Base-by-base conservation (phyloP, 2,113 vertebrate species). In the Eira barbara region DNA sequence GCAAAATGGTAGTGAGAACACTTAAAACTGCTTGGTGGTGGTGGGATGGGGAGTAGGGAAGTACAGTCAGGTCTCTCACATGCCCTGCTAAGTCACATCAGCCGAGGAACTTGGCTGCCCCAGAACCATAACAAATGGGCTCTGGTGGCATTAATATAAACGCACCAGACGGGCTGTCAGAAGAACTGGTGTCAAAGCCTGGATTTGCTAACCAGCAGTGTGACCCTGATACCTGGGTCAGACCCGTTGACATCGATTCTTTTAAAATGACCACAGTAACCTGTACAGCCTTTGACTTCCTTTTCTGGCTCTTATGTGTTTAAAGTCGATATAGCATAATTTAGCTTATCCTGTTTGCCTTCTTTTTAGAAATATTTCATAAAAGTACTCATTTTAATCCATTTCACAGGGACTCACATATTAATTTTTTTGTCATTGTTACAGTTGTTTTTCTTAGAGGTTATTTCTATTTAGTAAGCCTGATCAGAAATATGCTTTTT, bases 81-180 rank as follows among this genome's bases (percentile, higher is more conserved):
- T 7, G 78, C 36, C 20, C 42, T 21, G 3, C 36, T 39, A 39
- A 90, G 13, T 67, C 31, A 55, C n/a, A 11, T 34, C 7, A 14
- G 18, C 3, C 3, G 4, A 49, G 34, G 63, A 0, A 1, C 7
- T 34, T 76, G 0, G 73, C 76, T 63, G 1, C 18, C 34, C 49
- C 25, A 13, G 6, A 13, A 8, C 2, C 20, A 9, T 52, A 6
- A 17, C 6, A 20, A 11, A 23, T 0, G 3, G 34, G 20, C 7
- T 31, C 27, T 17, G 12, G 12, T 21, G 2, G 18, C 55, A 2
- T 52, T 78, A 5, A 13, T 12, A 2, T 0, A 13, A 65, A 63
- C 20, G 3, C 15, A 18, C 4, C 34, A 47, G 7, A 21, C 3
- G 7, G 7, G 0, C 59, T 39, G 10, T 36, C 67, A 17, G 45